These are phyloP conservation scores for Syngnathus floridae DNA, from an alignment of 2,113 vertebrate species.

Conservation along the genomic window DNA sequence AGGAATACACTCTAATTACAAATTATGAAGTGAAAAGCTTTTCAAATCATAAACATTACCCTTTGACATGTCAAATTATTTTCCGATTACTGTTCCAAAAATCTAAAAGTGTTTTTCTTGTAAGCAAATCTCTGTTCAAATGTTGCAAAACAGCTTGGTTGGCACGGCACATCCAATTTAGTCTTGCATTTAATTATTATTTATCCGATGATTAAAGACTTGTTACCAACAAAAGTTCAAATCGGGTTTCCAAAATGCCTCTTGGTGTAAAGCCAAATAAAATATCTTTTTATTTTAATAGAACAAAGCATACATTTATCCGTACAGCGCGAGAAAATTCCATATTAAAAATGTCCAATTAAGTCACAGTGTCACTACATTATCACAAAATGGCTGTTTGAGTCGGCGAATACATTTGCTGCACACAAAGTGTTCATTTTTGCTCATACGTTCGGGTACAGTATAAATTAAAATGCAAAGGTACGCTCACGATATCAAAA, in stretches of 20 bases:
- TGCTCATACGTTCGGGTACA: neutral
- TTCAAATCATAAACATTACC: neutral
- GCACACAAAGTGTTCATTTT: neutral
- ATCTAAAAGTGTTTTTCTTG: neutral
- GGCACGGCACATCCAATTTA: neutral
- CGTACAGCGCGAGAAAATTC: neutral
- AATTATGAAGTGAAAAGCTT: neutral
- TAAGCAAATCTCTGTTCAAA: neutral
- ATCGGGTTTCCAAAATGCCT: neutral
- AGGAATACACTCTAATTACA: neutral
- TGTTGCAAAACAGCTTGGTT: neutral
- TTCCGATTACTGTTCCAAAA: neutral
- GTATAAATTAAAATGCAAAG: neutral
- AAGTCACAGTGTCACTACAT: no score
- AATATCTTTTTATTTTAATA: neutral
- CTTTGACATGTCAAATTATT: neutral
- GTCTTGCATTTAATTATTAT: neutral
- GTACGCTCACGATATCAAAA: neutral
- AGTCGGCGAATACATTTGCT: neutral
- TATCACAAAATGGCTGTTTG: neutral
- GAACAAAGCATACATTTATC: neutral
- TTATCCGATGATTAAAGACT: neutral
- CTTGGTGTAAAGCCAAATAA: neutral
- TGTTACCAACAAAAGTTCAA: neutral
- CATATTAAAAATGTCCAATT: neutral